phyloP scores from a whole-genome alignment of 2,888 invertebrate species.

The Xanthia icteritia region DNA sequence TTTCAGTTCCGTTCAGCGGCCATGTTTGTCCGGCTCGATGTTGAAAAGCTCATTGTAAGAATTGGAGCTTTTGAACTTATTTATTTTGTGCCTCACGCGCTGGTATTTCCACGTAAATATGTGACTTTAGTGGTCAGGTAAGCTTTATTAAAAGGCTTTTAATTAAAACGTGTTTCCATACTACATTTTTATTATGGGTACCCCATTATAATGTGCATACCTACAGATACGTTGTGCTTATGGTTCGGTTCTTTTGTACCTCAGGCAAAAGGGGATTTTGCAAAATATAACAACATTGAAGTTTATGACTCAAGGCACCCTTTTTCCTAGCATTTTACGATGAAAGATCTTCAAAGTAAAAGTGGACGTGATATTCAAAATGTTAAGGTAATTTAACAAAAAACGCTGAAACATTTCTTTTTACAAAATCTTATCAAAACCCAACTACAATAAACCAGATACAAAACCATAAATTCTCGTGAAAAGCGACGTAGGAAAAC shows the following conservation, averaged over 20 bases:
- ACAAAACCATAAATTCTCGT: slow-evolving; percentile 42
- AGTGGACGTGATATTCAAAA: background rate
- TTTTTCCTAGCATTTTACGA: background rate
- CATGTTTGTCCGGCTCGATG: background rate
- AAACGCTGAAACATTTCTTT: background rate
- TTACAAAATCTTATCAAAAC: background rate
- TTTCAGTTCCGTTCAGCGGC: background rate
- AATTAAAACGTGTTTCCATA: slow-evolving; percentile 29
- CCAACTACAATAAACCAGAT: slow-evolving; percentile 8
- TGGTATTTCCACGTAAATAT: slow-evolving; percentile 51
- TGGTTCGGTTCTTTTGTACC: slow-evolving; percentile 1
- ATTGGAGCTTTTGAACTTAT: slow-evolving; percentile 14
- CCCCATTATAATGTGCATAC: background rate
- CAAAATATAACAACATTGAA: slow-evolving; percentile 1
- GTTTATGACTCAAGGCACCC: background rate
- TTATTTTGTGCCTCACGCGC: background rate
- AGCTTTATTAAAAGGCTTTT: slow-evolving; percentile 49
- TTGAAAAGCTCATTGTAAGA: background rate
- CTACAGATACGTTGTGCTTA: slow-evolving; percentile 3
- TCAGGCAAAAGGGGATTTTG: background rate
- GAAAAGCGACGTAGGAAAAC: slow-evolving; percentile 44
- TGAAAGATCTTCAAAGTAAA: background rate
- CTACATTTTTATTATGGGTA: slow-evolving; percentile 12
- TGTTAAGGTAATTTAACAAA: slow-evolving; percentile 23
- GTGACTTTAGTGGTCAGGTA: slow-evolving; percentile 44